Conservation (phyloP, 2,888 invertebrate species). For the Chymomyza caudatula region DNA sequence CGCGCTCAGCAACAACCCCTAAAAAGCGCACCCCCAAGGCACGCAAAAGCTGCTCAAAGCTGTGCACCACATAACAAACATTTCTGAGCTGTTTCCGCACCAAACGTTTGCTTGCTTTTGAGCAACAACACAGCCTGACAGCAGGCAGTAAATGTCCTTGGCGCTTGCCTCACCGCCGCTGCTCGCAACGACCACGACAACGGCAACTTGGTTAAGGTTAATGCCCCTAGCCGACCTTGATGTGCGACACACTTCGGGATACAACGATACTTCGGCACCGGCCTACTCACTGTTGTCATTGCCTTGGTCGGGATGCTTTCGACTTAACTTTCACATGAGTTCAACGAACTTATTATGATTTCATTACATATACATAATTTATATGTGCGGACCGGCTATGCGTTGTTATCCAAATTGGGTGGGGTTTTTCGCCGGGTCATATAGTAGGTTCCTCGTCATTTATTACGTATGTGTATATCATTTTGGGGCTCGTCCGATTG, state of each 20-base stretch:
- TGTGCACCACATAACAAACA: slow-evolving; percentile 16
- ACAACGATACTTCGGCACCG: slow-evolving; percentile 18
- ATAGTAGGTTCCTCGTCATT: slow-evolving; percentile 5
- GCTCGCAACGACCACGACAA: slow-evolving; percentile 51
- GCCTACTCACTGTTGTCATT: slow-evolving; percentile 35
- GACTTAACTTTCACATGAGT: slow-evolving; percentile 60
- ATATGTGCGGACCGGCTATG: slow-evolving; percentile 33
- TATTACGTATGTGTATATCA: slow-evolving; percentile 17
- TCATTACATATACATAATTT: slow-evolving; percentile 15
- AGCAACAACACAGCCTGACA: slow-evolving; percentile 18
- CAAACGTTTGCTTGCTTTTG: slow-evolving; percentile 30
- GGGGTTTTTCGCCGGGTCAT: slow-evolving; percentile 21
- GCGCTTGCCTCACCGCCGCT: slow-evolving; percentile 43
- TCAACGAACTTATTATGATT: slow-evolving; percentile 63
- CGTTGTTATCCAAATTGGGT: slow-evolving; percentile 17
- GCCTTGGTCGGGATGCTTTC: slow-evolving; percentile 21
- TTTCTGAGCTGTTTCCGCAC: slow-evolving; percentile 53
- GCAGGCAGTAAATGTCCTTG: slow-evolving; percentile 59
- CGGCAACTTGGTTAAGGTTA: slow-evolving; percentile 72
- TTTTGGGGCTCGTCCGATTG: slow-evolving; percentile 50
- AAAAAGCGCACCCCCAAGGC: slow-evolving; percentile 47
- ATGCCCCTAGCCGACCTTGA: slow-evolving; percentile 77
- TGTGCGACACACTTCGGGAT: slow-evolving; percentile 65
- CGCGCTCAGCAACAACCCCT: slow-evolving; percentile 54
- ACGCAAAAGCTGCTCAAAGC: slow-evolving; percentile 1